Conservation (phyloP, 2,797 vertebrate genomes). For the Phalloptychus januarius region DNA sequence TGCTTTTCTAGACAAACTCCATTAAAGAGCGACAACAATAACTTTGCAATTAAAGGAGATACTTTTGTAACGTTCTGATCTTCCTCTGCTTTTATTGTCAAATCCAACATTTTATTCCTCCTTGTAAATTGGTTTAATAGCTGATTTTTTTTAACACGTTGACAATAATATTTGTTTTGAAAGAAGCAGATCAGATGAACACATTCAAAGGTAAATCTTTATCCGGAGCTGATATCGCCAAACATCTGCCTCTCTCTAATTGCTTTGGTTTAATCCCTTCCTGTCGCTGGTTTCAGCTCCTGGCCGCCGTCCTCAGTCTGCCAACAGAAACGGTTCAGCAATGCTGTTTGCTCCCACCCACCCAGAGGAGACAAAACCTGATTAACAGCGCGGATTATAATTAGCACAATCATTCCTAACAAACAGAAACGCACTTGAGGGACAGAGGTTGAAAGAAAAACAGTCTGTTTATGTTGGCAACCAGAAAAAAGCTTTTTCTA, state of each 20-base stretch:
- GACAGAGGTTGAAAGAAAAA: background rate
- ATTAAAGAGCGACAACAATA: background rate
- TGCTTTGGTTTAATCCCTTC: background rate
- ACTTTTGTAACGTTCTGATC: background rate
- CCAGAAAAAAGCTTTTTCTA: background rate
- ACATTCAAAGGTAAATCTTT: constrained; percentile 1
- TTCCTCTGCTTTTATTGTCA: background rate
- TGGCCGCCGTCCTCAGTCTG: background rate
- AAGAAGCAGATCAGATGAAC: background rate
- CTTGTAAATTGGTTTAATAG: background rate
- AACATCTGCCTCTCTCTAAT: background rate
- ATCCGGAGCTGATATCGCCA: background rate
- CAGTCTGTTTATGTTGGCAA: background rate
- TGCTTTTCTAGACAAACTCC: background rate
- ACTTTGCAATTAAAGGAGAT: background rate
- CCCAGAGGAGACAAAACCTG: background rate
- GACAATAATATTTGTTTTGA: background rate
- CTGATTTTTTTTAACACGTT: background rate
- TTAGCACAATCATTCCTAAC: background rate
- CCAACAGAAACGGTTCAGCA: background rate
- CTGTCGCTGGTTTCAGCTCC: background rate
- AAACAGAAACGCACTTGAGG: background rate
- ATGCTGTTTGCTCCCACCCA: background rate
- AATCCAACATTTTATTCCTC: background rate
- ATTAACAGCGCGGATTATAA: background rate